Evolutionary conservation across 2,888 invertebrate species (phyloP).

Genomic region (Boloria selene): DNA sequence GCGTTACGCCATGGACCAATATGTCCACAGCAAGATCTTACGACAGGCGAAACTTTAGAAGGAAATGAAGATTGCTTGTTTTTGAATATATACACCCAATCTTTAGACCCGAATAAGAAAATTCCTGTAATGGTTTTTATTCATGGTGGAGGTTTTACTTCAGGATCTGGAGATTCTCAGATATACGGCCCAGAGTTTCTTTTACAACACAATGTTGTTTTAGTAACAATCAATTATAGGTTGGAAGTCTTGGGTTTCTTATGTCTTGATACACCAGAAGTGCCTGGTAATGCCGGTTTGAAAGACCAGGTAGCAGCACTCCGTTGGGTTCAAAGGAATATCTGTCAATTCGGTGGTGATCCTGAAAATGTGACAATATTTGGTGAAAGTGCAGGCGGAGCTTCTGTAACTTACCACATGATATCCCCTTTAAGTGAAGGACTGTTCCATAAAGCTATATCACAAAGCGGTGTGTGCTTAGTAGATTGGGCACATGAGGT

Average conservation of each 20-base stretch:
- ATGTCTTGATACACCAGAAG: constrained; percentile 53
- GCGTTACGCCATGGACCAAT: constrained; percentile 53
- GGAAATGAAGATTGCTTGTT: constrained; percentile 59
- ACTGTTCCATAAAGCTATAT: constrained; percentile 57
- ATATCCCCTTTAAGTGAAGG: constrained; percentile 59
- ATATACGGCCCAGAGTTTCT: constrained; percentile 56
- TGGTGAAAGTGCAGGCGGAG: constrained; percentile 62
- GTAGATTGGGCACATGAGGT: constrained; percentile 46
- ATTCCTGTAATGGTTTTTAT: constrained; percentile 65
- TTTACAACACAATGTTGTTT: constrained; percentile 58
- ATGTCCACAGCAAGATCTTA: constrained; percentile 55
- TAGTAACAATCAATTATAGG: constrained; percentile 66
- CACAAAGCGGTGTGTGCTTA: constrained; percentile 55
- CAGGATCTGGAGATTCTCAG: constrained; percentile 19
- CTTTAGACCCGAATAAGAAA: constrained; percentile 42
- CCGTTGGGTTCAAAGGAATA: constrained; percentile 55
- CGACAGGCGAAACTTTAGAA: constrained; percentile 39
- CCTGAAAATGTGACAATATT: constrained; percentile 56
- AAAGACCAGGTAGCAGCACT: constrained; percentile 60
- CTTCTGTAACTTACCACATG: constrained; percentile 58
- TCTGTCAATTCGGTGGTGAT: constrained; percentile 54
- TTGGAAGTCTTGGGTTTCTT: constrained; percentile 59
- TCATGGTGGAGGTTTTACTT: constrained; percentile 56
- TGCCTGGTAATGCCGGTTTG: constrained; percentile 61
- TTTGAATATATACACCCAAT: constrained; percentile 57